Evolutionary conservation across 2,113 vertebrate species (phyloP), one percentile per base, ranked within the genome.

Genomic region (Odocoileus virginianus): DNA sequence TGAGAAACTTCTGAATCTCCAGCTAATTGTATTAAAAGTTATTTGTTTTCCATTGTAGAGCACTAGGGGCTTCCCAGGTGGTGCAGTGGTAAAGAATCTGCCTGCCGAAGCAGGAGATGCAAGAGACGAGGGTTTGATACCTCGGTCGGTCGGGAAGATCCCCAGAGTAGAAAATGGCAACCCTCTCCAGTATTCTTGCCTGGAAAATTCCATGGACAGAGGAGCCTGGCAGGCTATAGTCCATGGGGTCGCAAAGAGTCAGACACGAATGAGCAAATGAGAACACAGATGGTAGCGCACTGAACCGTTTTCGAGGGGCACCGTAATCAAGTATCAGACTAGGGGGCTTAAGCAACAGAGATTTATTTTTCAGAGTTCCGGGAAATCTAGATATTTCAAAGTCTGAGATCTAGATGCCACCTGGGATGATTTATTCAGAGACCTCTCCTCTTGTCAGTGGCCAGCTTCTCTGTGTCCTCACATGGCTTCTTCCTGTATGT

Each of bases 281-380:
- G 71, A 21, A 23, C 21, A 74, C 36, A 74, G 25, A 6, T 1
- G 5, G 0, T 1, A 28, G 21, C 40, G 3, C 11, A 1, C 3
- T 7, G 1, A 12, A 2, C 2, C 1, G 1, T 30, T 25, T 36
- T 54, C 82, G 14, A 2, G 58, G 36, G 71, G 4, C 1, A 7
- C 30, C 40, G 0, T 1, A 3, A 54, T 43, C 27, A 78, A 43
- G 23, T 10, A 5, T 4, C 86, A 25, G 10, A 12, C 47, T 0
- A 16, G 36, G 58, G 2, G 1, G 21, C 7, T n/a, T 15, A 40
- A 52, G 60, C 30, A 10, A 27, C 33, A 50, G 33, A 50, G 14
- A 5, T 33, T 3, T 12, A 11, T 17, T 52, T 57, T 11, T 60
- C n/a, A 28, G 16, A 30, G 30, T 19, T 36, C 85, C 5, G 2